phyloP scores from a whole-genome alignment of 2,888 invertebrate genomes.

The Mimas tiliae region DNA sequence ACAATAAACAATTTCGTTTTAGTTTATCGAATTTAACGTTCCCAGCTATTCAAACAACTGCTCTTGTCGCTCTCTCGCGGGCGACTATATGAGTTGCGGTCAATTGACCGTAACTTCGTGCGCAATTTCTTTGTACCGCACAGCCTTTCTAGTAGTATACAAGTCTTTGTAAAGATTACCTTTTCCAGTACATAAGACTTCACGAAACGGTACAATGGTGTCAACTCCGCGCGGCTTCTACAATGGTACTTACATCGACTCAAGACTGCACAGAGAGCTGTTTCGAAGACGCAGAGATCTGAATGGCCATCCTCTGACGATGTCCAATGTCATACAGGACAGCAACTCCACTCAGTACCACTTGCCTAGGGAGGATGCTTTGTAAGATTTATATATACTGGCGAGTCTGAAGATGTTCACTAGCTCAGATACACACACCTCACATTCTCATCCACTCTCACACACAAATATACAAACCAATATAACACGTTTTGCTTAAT shows the following conservation, averaged over 20 bases:
- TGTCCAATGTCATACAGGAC: conserved; percentile 70
- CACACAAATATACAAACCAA: too few species aligned
- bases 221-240: conserved; percentile 55
- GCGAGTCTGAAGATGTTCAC: too few species aligned
- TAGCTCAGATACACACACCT: neutral
- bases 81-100: too few species aligned
- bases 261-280: conserved; percentile 53
- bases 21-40: too few species aligned
- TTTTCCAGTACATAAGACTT: conserved; percentile 61
- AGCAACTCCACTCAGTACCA: conserved; percentile 62
- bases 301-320: conserved; percentile 61
- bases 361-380: conserved; percentile 58
- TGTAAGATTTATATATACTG: conserved; percentile 50
- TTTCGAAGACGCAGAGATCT: conserved; percentile 62
- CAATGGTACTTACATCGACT: conserved; percentile 54
- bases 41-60: too few species aligned
- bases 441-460: neutral
- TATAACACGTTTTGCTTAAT: too few species aligned
- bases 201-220: conserved; percentile 45
- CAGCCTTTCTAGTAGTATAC: too few species aligned
- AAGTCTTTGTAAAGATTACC: neutral
- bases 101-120: too few species aligned
- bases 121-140: too few species aligned
- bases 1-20: too few species aligned
- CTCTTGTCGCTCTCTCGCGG: too few species aligned